These are phyloP conservation scores for Parelbella ahira DNA, from an alignment of 2,888 invertebrate species.

Conservation along the genomic window DNA sequence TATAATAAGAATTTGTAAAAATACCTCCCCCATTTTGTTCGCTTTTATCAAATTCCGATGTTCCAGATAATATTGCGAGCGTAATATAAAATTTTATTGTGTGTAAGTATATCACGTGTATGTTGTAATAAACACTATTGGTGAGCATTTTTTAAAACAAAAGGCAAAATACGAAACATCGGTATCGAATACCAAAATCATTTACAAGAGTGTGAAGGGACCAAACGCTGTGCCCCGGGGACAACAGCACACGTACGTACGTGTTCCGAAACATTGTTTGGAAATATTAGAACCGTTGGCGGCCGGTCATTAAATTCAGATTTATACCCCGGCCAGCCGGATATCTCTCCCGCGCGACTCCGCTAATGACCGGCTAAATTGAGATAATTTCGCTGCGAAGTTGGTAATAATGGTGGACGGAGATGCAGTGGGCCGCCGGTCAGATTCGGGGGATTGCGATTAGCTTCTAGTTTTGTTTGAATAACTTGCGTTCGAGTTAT, in stretches of 20 bases:
- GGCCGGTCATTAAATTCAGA: constrained; percentile 56
- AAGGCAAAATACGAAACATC: constrained; percentile 6
- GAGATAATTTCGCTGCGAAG: constrained; percentile 68
- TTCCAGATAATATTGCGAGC: too few relatives aligned
- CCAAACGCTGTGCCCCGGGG: constrained; percentile 34
- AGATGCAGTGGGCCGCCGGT: constrained; percentile 30
- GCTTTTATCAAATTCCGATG: too few relatives aligned
- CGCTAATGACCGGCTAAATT: constrained; percentile 80
- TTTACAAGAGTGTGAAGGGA: constrained; percentile 30
- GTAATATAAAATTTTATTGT: too few relatives aligned
- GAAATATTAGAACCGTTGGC: constrained; percentile 57
- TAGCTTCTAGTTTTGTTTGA: too few relatives aligned
- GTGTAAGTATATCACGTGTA: too few relatives aligned
- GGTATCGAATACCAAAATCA: constrained; percentile 13
- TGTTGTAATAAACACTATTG: too few relatives aligned
- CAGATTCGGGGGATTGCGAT: constrained; percentile 18
- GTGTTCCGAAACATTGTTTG: constrained; percentile 64
- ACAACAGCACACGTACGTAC: constrained; percentile 32
- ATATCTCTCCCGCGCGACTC: constrained; percentile 78
- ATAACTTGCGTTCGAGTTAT: too few relatives aligned
- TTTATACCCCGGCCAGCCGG: constrained; percentile 69
- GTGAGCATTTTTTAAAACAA: background rate
- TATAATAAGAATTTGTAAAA: too few relatives aligned
- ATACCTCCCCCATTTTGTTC: too few relatives aligned
- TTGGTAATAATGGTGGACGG: constrained; percentile 24